Percentiles rank a stretch among this genome's conserved stretches.
These are phyloP conservation scores for Drosophila ficusphila DNA, from an alignment of 1,140 invertebrate species.

Conservation along the genomic window DNA sequence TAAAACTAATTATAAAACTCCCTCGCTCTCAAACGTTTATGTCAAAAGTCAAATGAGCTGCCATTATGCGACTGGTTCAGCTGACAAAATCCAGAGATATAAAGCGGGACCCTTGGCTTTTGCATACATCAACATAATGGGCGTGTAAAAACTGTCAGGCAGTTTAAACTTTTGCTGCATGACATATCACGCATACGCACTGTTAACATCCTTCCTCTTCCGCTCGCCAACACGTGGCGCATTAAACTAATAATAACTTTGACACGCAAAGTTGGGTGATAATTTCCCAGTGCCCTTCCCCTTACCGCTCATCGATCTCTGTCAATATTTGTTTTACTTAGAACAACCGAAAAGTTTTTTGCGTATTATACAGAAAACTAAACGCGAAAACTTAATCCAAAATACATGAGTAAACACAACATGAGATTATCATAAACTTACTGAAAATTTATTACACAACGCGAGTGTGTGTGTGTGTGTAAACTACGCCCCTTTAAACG, in stretches of 20 bases:
- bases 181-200: conserved; percentile 42
- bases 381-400: conserved; percentile 47
- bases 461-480: background rate
- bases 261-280: conserved; percentile 10
- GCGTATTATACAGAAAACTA: conserved; percentile 44
- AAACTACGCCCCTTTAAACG: conserved; percentile 31
- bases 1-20: conserved; percentile 46
- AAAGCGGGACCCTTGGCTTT: conserved; percentile 15
- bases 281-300: background rate
- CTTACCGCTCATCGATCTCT: conserved; percentile 16
- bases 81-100: conserved; percentile 19
- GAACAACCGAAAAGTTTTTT: conserved; percentile 30
- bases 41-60: conserved; percentile 39
- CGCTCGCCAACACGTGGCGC: conserved; percentile 1
- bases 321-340: conserved; percentile 29
- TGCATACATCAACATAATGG: conserved; percentile 16
- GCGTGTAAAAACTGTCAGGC: conserved; percentile 24
- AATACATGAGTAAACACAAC: conserved; percentile 52
- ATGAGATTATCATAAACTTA: conserved; percentile 50
- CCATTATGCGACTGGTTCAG: conserved; percentile 5
- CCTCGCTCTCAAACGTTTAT: conserved; percentile 17
- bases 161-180: conserved; percentile 42
- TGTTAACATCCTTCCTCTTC: conserved; percentile 4
- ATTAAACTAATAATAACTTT: conserved; percentile 49
- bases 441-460: conserved; percentile 33